These are phyloP conservation scores for Vicugna pacos DNA, from an alignment of 2,113 vertebrate species.

Conservation along the genomic window DNA sequence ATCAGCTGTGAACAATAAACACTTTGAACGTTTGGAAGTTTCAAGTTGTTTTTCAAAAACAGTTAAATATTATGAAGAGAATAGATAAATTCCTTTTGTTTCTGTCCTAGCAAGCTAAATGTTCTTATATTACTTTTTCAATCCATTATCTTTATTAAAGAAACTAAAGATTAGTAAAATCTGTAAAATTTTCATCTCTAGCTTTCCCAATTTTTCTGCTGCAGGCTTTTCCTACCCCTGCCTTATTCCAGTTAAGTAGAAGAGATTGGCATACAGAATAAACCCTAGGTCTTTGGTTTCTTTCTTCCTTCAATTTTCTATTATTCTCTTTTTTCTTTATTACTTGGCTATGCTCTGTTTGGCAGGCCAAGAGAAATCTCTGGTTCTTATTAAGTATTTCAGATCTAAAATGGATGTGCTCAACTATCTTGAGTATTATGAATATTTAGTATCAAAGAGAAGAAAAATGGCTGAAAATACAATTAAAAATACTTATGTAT, in stretches of 20 bases:
- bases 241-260: background rate
- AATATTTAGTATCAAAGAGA: slow-evolving; percentile 46
- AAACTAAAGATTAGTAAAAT: slow-evolving; percentile 29
- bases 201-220: background rate
- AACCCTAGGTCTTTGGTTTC: background rate
- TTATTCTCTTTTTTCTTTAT: background rate
- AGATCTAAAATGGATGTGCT: background rate
- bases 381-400: slow-evolving; percentile 8
- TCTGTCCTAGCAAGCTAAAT: background rate
- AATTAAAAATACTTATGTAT: slow-evolving; percentile 10
- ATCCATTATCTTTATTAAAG: background rate
- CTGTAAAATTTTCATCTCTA: background rate
- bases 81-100: slow-evolving; percentile 15
- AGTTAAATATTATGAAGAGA: background rate
- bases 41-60: slow-evolving; percentile 32
- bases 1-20: background rate
- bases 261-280: background rate
- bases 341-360: background rate
- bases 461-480: background rate
- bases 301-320: background rate
- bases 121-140: slow-evolving; percentile 18
- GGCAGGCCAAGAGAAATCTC: background rate
- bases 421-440: background rate
- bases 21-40: slow-evolving; percentile 23
- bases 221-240: background rate